Evolutionary conservation across 2,888 invertebrate genomes (phyloP).

Genomic region (Archips crataeganus): DNA sequence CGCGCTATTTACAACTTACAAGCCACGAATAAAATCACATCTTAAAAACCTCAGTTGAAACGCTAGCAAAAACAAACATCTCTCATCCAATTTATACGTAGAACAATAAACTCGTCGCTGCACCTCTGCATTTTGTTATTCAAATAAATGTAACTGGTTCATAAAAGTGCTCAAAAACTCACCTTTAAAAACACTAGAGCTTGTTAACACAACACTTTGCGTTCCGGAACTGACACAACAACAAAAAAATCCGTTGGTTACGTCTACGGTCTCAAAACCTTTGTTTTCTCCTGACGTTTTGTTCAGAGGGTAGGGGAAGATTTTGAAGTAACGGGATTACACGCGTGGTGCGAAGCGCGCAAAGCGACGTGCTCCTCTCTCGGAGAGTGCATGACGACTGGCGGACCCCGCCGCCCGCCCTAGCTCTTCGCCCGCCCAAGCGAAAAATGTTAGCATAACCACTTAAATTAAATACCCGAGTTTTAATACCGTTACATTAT

Average conservation of each 20-base stretch:
- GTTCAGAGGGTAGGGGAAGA: slow-evolving; percentile 23
- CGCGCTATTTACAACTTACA: slow-evolving; percentile 21
- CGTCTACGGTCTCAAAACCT: slow-evolving; percentile 11
- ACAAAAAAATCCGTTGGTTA: slow-evolving; percentile 14
- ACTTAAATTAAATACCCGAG: slow-evolving; percentile 50
- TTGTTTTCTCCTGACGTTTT: not conserved
- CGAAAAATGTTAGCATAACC: slow-evolving; percentile 63
- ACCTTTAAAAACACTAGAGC: slow-evolving; percentile 31
- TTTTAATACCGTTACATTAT: slow-evolving; percentile 62
- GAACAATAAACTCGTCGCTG: not conserved
- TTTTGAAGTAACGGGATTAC: slow-evolving; percentile 15
- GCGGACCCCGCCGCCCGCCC: slow-evolving; percentile 74
- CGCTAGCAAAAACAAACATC: slow-evolving; percentile 20
- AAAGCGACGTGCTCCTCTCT: slow-evolving; percentile 57
- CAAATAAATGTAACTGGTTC: slow-evolving; percentile 9
- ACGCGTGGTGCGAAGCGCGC: slow-evolving; percentile 43
- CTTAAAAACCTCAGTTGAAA: slow-evolving; percentile 11
- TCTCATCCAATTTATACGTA: slow-evolving; percentile 1
- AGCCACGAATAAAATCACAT: slow-evolving; percentile 28
- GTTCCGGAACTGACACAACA: slow-evolving; percentile 28
- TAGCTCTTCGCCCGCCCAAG: slow-evolving; percentile 73
- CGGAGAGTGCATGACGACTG: slow-evolving; percentile 71
- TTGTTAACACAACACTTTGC: slow-evolving; percentile 29
- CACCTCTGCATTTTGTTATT: not conserved
- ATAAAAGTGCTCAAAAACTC: slow-evolving; percentile 23